Evolutionary conservation across 1,140 invertebrate species (phyloP).

Genomic region (Chionoecetes opilio): DNA sequence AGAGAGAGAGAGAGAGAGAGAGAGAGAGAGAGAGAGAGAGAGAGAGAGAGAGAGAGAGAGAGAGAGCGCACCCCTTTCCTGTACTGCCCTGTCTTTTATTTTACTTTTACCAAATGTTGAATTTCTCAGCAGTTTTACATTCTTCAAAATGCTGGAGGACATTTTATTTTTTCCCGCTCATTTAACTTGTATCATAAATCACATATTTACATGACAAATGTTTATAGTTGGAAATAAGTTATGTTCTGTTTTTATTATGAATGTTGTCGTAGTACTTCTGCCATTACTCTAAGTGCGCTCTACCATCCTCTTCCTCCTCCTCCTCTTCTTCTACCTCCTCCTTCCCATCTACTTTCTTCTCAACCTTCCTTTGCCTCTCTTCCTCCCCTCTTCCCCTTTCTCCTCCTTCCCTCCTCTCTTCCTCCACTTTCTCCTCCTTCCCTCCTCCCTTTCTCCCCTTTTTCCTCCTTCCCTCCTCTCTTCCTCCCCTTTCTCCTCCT

Average conservation of each 20-base stretch:
- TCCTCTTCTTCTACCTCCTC: background rate
- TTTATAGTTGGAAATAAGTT: slow-evolving; percentile 4
- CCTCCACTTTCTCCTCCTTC: background rate
- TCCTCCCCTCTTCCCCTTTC: background rate
- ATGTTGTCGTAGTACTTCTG: background rate
- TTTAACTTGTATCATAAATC: slow-evolving; percentile 18
- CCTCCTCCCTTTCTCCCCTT: background rate
- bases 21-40: background rate
- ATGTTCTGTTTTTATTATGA: background rate
- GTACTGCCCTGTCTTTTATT: background rate
- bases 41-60: slow-evolving; percentile 1
- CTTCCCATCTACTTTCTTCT: background rate
- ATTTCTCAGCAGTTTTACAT: background rate
- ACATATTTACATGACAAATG: slow-evolving; percentile 5
- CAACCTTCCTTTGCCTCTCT: background rate
- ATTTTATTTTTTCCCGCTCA: slow-evolving; percentile 4
- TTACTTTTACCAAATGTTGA: background rate
- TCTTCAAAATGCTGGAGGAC: background rate
- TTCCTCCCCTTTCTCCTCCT: background rate
- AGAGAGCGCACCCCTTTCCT: background rate
- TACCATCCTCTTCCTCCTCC: background rate
- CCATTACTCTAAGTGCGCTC: background rate
- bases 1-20: slow-evolving; percentile 12
- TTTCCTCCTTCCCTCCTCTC: background rate
- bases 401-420: background rate